Evolutionary conservation across 2,888 invertebrate species (phyloP).

Genomic region (Drosophila subquinaria): DNA sequence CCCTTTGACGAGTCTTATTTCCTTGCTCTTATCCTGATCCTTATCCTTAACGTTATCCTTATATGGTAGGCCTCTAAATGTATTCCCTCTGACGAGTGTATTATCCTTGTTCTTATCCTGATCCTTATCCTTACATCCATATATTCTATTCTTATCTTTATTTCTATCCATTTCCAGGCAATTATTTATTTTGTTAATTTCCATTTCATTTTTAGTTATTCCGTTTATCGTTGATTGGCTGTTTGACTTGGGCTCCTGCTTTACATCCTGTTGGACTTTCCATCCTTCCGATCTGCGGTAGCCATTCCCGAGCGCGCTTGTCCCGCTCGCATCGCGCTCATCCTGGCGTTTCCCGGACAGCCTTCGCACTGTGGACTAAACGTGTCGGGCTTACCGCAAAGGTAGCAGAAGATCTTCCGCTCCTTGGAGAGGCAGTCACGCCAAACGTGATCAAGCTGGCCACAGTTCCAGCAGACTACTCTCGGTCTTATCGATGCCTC

Average conservation of each 20-base stretch:
- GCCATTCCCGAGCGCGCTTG: not conserved
- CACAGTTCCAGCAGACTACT: not conserved
- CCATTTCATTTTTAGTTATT: no score
- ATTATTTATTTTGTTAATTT: accelerated
- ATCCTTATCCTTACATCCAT: not conserved
- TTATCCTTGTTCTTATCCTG: no score
- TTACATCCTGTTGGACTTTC: not conserved
- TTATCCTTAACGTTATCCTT: no score
- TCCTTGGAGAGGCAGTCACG: not conserved
- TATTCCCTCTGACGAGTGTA: no score
- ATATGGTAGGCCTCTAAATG: no score
- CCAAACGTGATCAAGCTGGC: not conserved
- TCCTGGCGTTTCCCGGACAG: not conserved
- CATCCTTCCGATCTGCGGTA: not conserved
- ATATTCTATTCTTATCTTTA: not conserved
- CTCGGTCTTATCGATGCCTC: not conserved
- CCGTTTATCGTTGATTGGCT: no score
- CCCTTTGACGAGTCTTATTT: not conserved
- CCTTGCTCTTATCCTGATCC: not conserved
- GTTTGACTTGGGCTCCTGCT: not conserved
- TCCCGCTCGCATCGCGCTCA: not conserved
- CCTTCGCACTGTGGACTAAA: not conserved
- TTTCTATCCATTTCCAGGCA: not conserved
- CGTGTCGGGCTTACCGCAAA: not conserved
- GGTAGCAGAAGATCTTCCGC: not conserved